Evolutionary conservation across 2,797 vertebrate genomes (phyloP).

Genomic region (Falco columbarius): DNA sequence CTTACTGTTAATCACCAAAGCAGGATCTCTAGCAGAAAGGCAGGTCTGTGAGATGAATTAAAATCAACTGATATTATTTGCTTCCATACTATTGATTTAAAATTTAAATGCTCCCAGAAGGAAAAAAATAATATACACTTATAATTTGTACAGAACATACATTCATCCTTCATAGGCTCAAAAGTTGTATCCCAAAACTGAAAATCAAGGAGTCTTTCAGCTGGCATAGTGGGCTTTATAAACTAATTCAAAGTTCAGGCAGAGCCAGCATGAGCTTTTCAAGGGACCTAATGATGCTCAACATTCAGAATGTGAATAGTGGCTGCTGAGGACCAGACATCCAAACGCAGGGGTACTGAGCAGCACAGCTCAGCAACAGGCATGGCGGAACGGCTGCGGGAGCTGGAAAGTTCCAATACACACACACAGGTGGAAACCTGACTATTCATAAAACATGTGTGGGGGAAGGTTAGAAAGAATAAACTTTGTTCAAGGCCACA

Average conservation of each 20-base stretch:
- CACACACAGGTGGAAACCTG: not conserved
- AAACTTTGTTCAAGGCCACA: not conserved
- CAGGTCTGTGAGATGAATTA: not conserved
- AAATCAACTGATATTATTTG: not conserved
- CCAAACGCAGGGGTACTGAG: fast-evolving
- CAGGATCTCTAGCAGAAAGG: not conserved
- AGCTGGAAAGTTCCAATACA: not conserved
- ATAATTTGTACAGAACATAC: not conserved
- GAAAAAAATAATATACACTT: not conserved
- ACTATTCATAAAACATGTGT: fast-evolving
- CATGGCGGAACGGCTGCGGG: fast-evolving
- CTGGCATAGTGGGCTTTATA: not conserved
- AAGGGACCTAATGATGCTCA: fast-evolving
- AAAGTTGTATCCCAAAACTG: not conserved
- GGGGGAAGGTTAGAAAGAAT: not conserved
- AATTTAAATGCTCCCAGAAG: not conserved
- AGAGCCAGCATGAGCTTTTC: not conserved
- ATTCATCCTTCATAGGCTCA: not conserved
- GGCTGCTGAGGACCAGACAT: not conserved
- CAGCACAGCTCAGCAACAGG: not conserved
- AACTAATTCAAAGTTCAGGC: not conserved
- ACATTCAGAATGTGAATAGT: fast-evolving
- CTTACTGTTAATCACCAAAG: not conserved
- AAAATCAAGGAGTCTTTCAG: not conserved
- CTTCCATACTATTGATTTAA: not conserved